These are phyloP conservation scores for Tenthredo distinguenda DNA, from an alignment of 2,888 invertebrate genomes.

Conservation along the genomic window DNA sequence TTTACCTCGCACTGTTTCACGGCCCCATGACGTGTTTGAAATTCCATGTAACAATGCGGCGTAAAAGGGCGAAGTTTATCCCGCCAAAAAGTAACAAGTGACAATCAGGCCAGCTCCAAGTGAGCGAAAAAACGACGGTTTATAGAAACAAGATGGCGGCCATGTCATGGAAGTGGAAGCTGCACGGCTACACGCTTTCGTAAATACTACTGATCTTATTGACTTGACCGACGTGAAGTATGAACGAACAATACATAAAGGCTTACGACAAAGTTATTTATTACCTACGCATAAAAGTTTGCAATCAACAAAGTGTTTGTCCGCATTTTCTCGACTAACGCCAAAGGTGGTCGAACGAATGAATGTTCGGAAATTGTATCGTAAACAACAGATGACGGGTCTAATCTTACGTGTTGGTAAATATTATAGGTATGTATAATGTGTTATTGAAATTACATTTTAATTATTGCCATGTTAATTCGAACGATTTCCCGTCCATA, in stretches of 20 bases:
- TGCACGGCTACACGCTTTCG: not conserved
- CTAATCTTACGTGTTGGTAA: not conserved
- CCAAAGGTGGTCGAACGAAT: not conserved
- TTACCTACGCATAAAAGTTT: not conserved
- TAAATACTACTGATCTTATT: not conserved
- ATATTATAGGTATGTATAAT: not conserved
- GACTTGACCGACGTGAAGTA: not conserved
- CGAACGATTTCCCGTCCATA: not conserved
- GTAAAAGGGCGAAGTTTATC: not conserved
- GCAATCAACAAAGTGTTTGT: not conserved
- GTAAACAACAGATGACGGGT: not conserved
- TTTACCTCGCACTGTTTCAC: not conserved
- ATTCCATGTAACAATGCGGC: not conserved
- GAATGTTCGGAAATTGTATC: not conserved
- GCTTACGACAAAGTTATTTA: not conserved
- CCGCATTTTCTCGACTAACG: not conserved
- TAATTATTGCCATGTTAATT: not conserved
- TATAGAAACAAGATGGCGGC: not conserved
- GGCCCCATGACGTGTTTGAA: not conserved
- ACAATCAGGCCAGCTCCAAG: not conserved
- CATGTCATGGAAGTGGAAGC: not conserved
- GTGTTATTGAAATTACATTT: not conserved
- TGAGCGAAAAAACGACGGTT: too few species aligned
- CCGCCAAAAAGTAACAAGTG: not conserved
- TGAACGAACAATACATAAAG: not conserved